Base-by-base conservation (phyloP, 2,888 invertebrate species). In the Neria commutata region DNA sequence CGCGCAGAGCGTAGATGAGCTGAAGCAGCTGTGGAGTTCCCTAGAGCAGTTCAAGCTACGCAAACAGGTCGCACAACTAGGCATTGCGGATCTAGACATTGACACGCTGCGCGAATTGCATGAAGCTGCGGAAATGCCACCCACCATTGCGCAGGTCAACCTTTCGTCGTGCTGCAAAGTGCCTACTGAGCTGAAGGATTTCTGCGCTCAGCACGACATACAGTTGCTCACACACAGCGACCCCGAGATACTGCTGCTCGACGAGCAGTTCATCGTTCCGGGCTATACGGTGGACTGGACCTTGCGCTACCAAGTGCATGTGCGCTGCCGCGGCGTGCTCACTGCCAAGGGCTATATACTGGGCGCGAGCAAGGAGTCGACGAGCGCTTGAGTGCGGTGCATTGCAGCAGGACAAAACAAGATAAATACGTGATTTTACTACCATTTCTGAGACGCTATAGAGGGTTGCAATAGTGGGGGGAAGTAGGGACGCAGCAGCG, bases 201-300 rank as follows among this genome's bases (percentile, higher is more conserved):
- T 94, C 83, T 95, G 98, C 63, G 91, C 92, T 70, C 89, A 91
- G 66, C 89, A 96, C 72, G 93, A 94, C 73, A 91, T 99, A 62
- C 95, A 96, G 77, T 83, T 99, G 37, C 85, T 98, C 23, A 98
- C 98, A 0, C 98, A 99, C 79, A 95, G 92, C 73, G 98, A 99
- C 82, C 94, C 96, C 0, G 88, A 88, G 76, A 64, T 69, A n/a
- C 66, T 79, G 45, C 60, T 78, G 59, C 79, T 84, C 56, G 85
- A 85, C 19, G 86, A 84, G 60, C 85, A 88, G 19, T 83, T 92
- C 1, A 81, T 84, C 0, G 82, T 84, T 14, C 83, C 83, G 0
- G 84, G 84, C 62, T 79, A 83, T 59, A 81, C 83, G 42, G 77
- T 90, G 14, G 86, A 88, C 58, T 97, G 95, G 95, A 89, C 91